phyloP scores from a whole-genome alignment of 2,888 invertebrate genomes.

The Rutpela maculata region DNA sequence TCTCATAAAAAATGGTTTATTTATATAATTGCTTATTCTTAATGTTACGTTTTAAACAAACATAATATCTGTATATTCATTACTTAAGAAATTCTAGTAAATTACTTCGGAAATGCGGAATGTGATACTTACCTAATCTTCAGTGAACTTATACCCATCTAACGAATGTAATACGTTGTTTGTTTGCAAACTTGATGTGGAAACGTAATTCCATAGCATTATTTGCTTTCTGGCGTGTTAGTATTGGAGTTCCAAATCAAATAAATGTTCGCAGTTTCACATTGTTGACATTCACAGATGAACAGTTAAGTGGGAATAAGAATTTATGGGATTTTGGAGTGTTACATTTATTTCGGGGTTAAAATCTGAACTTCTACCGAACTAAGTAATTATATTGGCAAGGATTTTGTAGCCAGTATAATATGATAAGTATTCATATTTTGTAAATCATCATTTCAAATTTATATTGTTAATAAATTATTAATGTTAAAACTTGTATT shows the following conservation, averaged over 20 bases:
- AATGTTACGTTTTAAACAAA: not conserved
- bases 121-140: slow-evolving; percentile 20
- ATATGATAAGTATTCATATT: too few species aligned
- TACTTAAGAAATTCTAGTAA: not conserved
- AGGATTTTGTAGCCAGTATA: too few species aligned
- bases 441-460: too few species aligned
- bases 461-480: too few species aligned
- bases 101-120: slow-evolving; percentile 21
- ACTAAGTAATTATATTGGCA: too few species aligned
- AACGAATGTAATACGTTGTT: slow-evolving; percentile 25
- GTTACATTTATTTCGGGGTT: not conserved
- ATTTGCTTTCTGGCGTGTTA: slow-evolving; percentile 14
- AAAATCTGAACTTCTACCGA: too few species aligned
- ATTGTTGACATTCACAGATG: slow-evolving; percentile 17
- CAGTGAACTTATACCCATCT: slow-evolving; percentile 18
- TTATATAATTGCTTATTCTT: not conserved
- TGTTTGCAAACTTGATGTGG: slow-evolving; percentile 21
- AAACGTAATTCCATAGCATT: slow-evolving; percentile 18
- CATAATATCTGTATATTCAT: not conserved
- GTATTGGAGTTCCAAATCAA: slow-evolving; percentile 17
- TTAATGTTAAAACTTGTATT: too few species aligned
- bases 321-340: slow-evolving; percentile 2
- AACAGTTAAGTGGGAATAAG: slow-evolving; percentile 5
- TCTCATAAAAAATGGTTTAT: not conserved
- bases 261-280: slow-evolving; percentile 24